Evolutionary conservation across 2,797 vertebrate species (phyloP), one percentile per base, ranked within the genome.

Genomic region (Phataginus tetradactyla): DNA sequence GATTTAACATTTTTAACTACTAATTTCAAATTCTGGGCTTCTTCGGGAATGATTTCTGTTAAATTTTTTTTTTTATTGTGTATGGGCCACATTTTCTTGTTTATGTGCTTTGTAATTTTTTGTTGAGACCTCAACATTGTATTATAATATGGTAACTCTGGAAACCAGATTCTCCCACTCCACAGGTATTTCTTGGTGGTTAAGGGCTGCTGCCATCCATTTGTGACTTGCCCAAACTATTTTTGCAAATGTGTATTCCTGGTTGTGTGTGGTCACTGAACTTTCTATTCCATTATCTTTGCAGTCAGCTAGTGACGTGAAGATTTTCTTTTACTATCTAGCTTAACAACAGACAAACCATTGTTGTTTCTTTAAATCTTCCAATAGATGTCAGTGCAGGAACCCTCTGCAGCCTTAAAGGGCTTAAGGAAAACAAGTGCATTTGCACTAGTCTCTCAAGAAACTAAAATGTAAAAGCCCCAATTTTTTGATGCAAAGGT

Each of bases 201-300:
- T 91, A 27, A 84, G 45, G 29, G 25, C 72, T 89, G 1, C 20
- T 74, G 20, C 55, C 53, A 45, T 90, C 34, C 25, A 66, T 74
- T 53, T 72, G 42, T 84, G 64, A 91, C 55, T 83, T 91, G 87
- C 9, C 66, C 39, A 74, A 55, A 63, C n/a, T 42, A 29, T 84
- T 91, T 95, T 94, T 85, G 49, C 29, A 69, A 68, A 85, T 88
- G 0, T 93, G 5, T 84, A n/a, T 83, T 83, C 42, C 81, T 92
- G 59, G 29, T 80, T 87, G 18, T 55, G 42, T 88, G 42, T 39
- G 59, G 53, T 95, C 45, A 68, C 18, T 77, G 27, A 75, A 61
- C 32, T 81, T 91, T 86, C 42, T 91, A 37, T 83, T 63, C 45
- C 25, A 27, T 69, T 87, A 77, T 79, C 55, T 88, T 66, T 86